phyloP scores from a whole-genome alignment of 2,113 vertebrate genomes.

The Sorex fumeus region DNA sequence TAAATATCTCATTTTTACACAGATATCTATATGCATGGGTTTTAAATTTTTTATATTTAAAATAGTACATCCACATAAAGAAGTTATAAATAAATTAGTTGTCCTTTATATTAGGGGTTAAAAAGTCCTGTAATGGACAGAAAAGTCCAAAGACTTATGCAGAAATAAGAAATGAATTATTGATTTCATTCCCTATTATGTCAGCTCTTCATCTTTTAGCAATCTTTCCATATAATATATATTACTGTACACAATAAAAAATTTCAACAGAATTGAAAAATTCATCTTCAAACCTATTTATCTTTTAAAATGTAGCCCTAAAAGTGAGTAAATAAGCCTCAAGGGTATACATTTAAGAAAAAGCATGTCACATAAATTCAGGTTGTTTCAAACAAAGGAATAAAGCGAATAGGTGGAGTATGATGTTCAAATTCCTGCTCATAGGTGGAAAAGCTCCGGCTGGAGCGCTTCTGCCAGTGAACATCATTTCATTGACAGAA shows the following conservation, averaged over 20 bases:
- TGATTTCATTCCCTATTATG: not conserved
- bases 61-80: not conserved
- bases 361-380: not conserved
- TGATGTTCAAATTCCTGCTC: constrained; percentile 8
- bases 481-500: not conserved
- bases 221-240: not conserved
- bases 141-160: not conserved
- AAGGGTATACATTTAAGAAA: not conserved
- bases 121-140: not conserved
- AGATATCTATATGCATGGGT: not conserved
- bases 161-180: constrained; percentile 29
- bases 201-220: not conserved
- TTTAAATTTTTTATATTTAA: constrained; percentile 22
- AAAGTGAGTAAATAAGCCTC: not conserved
- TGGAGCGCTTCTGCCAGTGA: not conserved
- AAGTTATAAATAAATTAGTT: not conserved
- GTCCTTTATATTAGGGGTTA: not conserved
- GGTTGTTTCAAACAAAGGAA: constrained; percentile 28
- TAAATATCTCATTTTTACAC: not conserved
- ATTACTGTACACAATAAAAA: not conserved
- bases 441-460: not conserved
- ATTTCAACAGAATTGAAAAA: not conserved
- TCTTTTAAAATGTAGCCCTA: not conserved
- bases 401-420: not conserved
- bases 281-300: not conserved